Evolutionary conservation across 2,797 vertebrate genomes (phyloP).

Genomic region (Cryptoprocta ferox): DNA sequence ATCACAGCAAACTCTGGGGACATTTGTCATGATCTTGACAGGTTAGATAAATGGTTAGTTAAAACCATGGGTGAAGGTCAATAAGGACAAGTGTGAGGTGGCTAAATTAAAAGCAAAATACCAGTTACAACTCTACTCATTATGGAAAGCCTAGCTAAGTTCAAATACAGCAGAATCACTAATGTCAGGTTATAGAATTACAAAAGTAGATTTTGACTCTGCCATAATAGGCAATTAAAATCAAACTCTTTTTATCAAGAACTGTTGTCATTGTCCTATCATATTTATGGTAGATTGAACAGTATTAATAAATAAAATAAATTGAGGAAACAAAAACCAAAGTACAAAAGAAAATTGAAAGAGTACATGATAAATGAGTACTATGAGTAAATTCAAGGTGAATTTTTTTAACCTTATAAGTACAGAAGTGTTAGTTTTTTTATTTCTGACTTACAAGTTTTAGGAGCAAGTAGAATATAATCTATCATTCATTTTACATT

Average conservation of each 20-base stretch:
- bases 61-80: constrained; percentile 49
- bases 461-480: neutral
- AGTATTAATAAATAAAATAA: neutral
- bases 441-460: neutral
- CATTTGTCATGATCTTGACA: constrained; percentile 59
- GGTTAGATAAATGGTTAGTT: constrained; percentile 65
- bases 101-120: constrained; percentile 59
- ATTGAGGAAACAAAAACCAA: neutral
- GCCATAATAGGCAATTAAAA: constrained; percentile 28
- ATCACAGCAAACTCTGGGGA: constrained; percentile 8
- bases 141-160: neutral
- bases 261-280: neutral
- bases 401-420: neutral
- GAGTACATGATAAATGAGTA: neutral
- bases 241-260: neutral
- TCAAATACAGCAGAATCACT: neutral
- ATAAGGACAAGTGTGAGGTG: neutral
- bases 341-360: neutral
- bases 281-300: neutral
- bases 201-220: constrained; percentile 9
- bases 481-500: neutral
- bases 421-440: neutral
- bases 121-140: neutral
- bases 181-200: neutral
- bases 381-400: neutral